Conservation (phyloP, 2,113 vertebrate species). For the Lophius piscatorius region DNA sequence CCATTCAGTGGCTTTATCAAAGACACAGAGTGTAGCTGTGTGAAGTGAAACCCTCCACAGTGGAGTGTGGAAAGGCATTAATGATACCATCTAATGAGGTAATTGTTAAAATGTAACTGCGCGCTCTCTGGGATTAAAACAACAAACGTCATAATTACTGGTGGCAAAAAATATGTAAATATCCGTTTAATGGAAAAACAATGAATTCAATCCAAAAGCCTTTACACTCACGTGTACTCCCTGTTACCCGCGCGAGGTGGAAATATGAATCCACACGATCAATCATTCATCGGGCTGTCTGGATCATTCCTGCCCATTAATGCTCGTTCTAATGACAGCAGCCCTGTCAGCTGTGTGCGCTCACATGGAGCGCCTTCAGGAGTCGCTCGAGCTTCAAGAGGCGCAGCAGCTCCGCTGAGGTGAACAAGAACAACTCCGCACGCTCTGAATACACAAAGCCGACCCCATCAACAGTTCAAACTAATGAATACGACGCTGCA, state of each 20-base stretch:
- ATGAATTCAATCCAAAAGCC: slow-evolving; percentile 45
- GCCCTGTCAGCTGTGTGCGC: slow-evolving; percentile 69
- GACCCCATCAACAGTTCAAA: slow-evolving; percentile 64
- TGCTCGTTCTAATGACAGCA: slow-evolving; percentile 74
- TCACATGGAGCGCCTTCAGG: slow-evolving; percentile 76
- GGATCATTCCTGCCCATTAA: slow-evolving; percentile 73
- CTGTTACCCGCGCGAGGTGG: neutral
- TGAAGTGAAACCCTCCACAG: slow-evolving; percentile 1
- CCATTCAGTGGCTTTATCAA: slow-evolving; percentile 37
- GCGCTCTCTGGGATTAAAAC: neutral
- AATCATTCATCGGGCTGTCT: slow-evolving; percentile 30
- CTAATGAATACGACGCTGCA: slow-evolving; percentile 34
- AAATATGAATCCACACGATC: slow-evolving; percentile 1
- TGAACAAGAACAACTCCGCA: slow-evolving; percentile 62
- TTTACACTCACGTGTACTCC: slow-evolving; percentile 32
- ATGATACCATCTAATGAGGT: neutral
- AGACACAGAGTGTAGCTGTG: slow-evolving; percentile 24
- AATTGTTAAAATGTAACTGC: neutral
- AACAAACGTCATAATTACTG: neutral
- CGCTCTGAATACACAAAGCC: slow-evolving; percentile 68
- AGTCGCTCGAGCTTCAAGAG: slow-evolving; percentile 79
- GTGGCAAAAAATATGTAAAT: neutral
- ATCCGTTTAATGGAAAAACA: neutral
- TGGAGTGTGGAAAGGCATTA: slow-evolving; percentile 10
- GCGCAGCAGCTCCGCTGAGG: slow-evolving; percentile 65